Evolutionary conservation across 2,113 vertebrate species (phyloP).

Genomic region (Cyprinodon tularosa): DNA sequence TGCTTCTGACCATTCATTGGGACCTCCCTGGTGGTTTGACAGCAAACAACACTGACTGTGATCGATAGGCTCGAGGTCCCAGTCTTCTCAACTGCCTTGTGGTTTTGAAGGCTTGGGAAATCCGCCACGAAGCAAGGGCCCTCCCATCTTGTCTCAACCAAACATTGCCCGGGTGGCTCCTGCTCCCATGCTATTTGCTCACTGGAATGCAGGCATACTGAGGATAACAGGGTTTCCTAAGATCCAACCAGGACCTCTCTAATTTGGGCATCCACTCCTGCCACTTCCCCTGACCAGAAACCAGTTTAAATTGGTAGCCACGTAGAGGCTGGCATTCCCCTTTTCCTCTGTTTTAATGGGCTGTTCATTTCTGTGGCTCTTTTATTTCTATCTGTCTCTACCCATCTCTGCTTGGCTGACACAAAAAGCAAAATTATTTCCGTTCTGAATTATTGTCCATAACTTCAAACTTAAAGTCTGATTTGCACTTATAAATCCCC

Average conservation of each 20-base stretch:
- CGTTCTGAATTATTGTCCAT: conserved; percentile 47
- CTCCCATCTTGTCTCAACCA: conserved; percentile 70
- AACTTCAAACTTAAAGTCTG: conserved; percentile 42
- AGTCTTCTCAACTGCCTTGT: conserved; percentile 58
- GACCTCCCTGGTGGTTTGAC: conserved; percentile 67
- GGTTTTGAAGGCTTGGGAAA: conserved; percentile 73
- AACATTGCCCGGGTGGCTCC: conserved; percentile 64
- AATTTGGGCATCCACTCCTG: conserved; percentile 76
- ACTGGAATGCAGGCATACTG: conserved; percentile 61
- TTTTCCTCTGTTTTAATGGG: conserved; percentile 56
- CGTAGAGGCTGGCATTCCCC: conserved; percentile 71
- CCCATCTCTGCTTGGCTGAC: conserved; percentile 52
- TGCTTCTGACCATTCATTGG: conserved; percentile 21
- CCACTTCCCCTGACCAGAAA: conserved; percentile 79
- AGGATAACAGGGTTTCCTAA: conserved; percentile 73
- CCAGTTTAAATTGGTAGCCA: conserved; percentile 72
- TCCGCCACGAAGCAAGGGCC: conserved; percentile 63
- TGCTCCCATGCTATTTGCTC: conserved; percentile 56
- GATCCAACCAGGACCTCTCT: conserved; percentile 69
- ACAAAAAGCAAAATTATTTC: conserved; percentile 51
- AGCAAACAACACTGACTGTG: conserved; percentile 52
- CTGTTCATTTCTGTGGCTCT: conserved; percentile 54
- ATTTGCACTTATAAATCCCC: conserved; percentile 29
- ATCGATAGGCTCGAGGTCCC: conserved; percentile 54
- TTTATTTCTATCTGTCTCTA: conserved; percentile 46